Conservation (phyloP, 2,888 invertebrate species). For the Pandemis heparana region DNA sequence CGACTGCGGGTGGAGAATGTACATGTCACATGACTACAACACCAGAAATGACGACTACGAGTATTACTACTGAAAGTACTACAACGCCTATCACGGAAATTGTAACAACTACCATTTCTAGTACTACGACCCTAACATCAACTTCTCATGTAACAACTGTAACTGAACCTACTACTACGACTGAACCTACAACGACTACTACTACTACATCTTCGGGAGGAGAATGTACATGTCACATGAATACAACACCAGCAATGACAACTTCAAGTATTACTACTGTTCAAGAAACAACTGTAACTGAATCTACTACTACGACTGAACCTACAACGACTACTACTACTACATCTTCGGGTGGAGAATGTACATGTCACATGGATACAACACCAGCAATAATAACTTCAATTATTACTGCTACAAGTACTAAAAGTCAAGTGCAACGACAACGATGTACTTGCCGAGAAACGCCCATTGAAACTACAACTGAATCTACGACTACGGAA, state of each 20-base stretch:
- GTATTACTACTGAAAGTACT: not conserved
- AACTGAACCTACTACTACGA: conserved; percentile 6
- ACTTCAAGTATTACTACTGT: not conserved
- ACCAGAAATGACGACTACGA: not conserved
- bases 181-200: not conserved
- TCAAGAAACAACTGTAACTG: too few relatives aligned
- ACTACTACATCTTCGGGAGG: not conserved
- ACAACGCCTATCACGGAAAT: too few relatives aligned
- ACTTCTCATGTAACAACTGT: conserved; percentile 1
- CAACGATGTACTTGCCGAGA: too few relatives aligned
- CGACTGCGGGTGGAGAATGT: not conserved
- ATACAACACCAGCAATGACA: conserved; percentile 10
- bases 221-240: conserved; percentile 16
- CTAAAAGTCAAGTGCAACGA: too few relatives aligned
- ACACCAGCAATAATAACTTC: conserved; percentile 12
- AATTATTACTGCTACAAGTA: not conserved
- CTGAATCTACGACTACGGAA: not conserved
- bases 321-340: too few relatives aligned
- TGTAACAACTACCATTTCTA: not conserved
- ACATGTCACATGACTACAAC: conserved; percentile 12
- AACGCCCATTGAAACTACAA: conserved; percentile 13
- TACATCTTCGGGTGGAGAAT: not conserved
- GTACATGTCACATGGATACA: conserved; percentile 11
- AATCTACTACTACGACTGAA: too few relatives aligned
- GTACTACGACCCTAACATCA: not conserved